Conservation (phyloP, 1,140 invertebrate genomes). For the Eupeodes corollae region DNA sequence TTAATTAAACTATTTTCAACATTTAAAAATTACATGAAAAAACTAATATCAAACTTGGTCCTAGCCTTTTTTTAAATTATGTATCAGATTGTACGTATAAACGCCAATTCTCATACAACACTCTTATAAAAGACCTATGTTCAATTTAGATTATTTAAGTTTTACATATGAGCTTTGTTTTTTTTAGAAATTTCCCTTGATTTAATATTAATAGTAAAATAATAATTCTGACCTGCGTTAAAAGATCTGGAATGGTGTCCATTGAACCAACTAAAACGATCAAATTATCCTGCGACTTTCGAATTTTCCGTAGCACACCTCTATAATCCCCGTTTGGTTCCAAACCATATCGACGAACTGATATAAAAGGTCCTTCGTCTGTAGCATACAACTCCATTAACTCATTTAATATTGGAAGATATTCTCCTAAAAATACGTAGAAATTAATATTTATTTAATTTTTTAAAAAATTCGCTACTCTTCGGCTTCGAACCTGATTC, state of each 20-base stretch:
- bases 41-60: too few relatives aligned
- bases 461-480: too few relatives aligned
- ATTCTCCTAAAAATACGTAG: conserved; percentile 25
- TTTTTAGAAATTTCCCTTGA: too few relatives aligned
- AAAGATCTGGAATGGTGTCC: conserved; percentile 49
- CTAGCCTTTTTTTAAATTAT: too few relatives aligned
- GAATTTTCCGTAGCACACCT: conserved; percentile 40
- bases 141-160: too few relatives aligned
- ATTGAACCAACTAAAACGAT: conserved; percentile 67
- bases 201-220: too few relatives aligned
- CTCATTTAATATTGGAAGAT: conserved; percentile 60
- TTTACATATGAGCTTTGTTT: too few relatives aligned
- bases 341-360: conserved; percentile 45
- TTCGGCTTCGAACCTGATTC: conserved; percentile 44
- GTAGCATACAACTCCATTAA: conserved; percentile 58
- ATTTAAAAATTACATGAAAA: too few relatives aligned
- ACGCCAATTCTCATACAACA: too few relatives aligned
- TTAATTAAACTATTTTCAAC: too few relatives aligned
- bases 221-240: conserved; percentile 41
- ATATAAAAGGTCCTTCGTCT: conserved; percentile 42
- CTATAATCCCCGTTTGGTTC: conserved; percentile 36
- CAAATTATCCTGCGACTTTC: conserved; percentile 51
- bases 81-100: too few relatives aligned
- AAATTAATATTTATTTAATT: not conserved
- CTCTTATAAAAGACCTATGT: too few relatives aligned